Evolutionary conservation across 2,888 invertebrate species (phyloP), one percentile per base, ranked within the genome.

Genomic region (Campaea margaritaria): DNA sequence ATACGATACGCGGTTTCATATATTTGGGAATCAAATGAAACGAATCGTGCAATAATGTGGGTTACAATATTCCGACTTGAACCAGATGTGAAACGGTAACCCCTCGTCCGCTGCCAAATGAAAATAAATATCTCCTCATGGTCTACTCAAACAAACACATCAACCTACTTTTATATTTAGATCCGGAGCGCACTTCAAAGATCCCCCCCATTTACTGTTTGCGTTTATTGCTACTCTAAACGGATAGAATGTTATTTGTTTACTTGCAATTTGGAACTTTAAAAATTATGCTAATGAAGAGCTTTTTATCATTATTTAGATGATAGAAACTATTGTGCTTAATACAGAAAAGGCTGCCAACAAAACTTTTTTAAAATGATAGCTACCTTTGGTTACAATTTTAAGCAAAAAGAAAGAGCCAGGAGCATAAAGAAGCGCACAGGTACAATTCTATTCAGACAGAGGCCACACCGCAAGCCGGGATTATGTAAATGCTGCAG

Each of bases 91-190:
- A 74, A 74, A 72, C 59, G 69, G 69, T 73, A 71, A 75, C 76
- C 74, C 70, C 70, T 73, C 73, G 76, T 75, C 76, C 65, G 77
- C 72, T 75, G 73, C 78, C 71, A 75, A 80, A 86, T 84, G 74
- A 82, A 89, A 89, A 88, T 87, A 88, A 88, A 87, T 86, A 87
- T 80, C 82, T 79, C 71, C 78, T 81, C 79, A 79, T 83, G 76
- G 79, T 76, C 73, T 81, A 82, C 72, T 76, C 79, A 81, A 81
- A 83, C 84, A 80, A 81, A 81, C 76, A 78, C 76, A 78, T 78
- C 80, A 81, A 82, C 83, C 85, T 81, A 83, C 76, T 82, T 86
- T 80, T 81, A 79, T 78, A 81, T 82, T 80, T 82, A 82, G 81
- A 78, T 67, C 67, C 67, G 66, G 66, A 69, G 72, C 70, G 59